phyloP scores from a whole-genome alignment of 1,140 invertebrate species.

The Metaphire vulgaris region DNA sequence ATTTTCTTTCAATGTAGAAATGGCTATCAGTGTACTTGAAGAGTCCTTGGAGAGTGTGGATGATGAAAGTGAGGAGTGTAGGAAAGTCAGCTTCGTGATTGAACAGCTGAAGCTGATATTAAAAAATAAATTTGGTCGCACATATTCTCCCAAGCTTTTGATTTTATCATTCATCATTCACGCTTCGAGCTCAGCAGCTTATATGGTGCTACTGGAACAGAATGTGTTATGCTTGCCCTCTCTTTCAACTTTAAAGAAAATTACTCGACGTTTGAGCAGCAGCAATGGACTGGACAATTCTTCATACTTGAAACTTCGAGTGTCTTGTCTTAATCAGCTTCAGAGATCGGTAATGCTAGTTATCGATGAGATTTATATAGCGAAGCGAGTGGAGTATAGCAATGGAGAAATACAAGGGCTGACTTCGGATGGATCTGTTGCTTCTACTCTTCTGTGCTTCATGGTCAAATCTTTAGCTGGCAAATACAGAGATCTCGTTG shows the following conservation, averaged over 20 bases:
- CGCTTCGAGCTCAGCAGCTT: neutral
- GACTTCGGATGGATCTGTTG: neutral
- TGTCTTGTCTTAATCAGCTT: neutral
- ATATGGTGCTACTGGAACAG: neutral
- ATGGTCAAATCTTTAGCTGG: constrained; percentile 1
- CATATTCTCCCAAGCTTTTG: neutral
- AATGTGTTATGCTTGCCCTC: neutral
- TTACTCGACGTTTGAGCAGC: neutral
- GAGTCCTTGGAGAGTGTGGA: neutral
- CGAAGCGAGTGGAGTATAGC: constrained; percentile 6
- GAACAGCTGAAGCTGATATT: neutral
- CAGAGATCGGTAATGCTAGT: neutral
- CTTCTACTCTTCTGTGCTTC: neutral
- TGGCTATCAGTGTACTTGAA: neutral
- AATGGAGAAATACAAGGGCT: neutral
- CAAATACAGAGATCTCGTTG: constrained; percentile 3
- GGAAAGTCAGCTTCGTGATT: neutral
- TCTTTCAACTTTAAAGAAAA: neutral
- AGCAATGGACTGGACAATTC: neutral
- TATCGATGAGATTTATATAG: constrained; percentile 6
- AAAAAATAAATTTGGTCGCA: neutral
- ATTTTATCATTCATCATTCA: neutral
- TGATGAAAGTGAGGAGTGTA: neutral
- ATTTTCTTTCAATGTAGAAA: neutral
- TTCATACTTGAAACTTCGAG: neutral